A percentile compares a stretch with the other conserved stretches of the same genome.
Conservation (phyloP, 2,797 vertebrate species). For the Leptodactylus fallax region DNA sequence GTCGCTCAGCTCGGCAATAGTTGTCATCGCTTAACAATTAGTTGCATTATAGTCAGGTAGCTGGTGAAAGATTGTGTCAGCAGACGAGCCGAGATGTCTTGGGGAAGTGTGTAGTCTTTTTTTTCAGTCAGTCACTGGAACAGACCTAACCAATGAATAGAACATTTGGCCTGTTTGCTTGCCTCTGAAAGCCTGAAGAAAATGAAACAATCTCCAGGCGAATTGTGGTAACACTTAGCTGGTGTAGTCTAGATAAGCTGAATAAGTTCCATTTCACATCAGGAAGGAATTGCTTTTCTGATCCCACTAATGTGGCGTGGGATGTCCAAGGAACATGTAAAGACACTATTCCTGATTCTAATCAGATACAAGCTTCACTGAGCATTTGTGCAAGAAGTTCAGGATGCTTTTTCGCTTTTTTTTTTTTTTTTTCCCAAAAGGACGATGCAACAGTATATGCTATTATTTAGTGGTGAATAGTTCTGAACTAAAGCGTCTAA, state of each 20-base stretch:
- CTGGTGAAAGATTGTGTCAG: conserved; percentile 76
- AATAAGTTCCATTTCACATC: conserved; percentile 48
- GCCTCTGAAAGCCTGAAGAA: conserved; percentile 38
- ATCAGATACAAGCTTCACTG: conserved; percentile 45
- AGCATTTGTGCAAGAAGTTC: neutral
- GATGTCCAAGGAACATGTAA: conserved; percentile 47
- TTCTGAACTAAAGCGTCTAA: neutral
- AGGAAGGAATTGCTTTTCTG: conserved; percentile 46
- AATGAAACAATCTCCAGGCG: conserved; percentile 41
- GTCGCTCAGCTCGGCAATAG: conserved; percentile 66
- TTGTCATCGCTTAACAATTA: conserved; percentile 85
- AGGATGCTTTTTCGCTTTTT: conserved; percentile 3
- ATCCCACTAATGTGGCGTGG: conserved; percentile 41
- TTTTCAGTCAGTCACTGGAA: conserved; percentile 47
- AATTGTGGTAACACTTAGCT: conserved; percentile 39
- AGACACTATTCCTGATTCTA: conserved; percentile 50
- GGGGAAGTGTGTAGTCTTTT: conserved; percentile 50
- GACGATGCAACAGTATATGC: neutral
- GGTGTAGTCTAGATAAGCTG: conserved; percentile 33
- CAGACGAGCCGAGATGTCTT: conserved; percentile 78
- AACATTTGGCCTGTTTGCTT: conserved; percentile 54
- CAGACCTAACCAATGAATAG: conserved; percentile 63
- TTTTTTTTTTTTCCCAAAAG: neutral
- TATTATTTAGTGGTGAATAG: neutral
- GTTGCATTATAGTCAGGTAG: conserved; percentile 77